Conservation (phyloP, 1,140 invertebrate species). For the Saccostrea echinata region DNA sequence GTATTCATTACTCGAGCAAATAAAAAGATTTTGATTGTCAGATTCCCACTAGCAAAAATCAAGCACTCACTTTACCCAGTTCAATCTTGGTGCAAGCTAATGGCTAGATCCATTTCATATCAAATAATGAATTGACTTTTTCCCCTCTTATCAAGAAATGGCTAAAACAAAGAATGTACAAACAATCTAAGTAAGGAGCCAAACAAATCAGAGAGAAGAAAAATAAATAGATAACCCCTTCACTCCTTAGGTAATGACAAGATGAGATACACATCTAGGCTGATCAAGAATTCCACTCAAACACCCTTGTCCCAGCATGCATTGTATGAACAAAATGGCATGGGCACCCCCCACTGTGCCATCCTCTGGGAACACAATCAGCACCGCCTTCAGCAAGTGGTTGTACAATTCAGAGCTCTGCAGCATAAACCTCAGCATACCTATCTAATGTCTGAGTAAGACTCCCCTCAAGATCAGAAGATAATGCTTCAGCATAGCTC, state of each 20-base stretch:
- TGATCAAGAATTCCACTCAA: neutral
- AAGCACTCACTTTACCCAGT: neutral
- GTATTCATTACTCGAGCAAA: neutral
- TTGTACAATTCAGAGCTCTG: neutral
- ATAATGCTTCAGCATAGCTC: neutral
- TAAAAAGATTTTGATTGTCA: slow-evolving; percentile 6
- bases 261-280: neutral
- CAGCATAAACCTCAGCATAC: neutral
- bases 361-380: neutral
- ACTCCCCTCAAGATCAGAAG: neutral
- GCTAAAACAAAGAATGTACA: neutral
- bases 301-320: slow-evolving; percentile 22
- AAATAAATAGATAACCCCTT: neutral
- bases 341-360: neutral
- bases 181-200: neutral
- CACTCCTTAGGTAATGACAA: neutral
- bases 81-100: neutral
- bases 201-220: neutral
- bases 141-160: neutral
- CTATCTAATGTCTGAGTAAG: neutral
- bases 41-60: neutral
- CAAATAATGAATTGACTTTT: neutral
- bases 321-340: slow-evolving; percentile 1
- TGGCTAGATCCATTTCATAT: neutral
- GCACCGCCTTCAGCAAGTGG: neutral